Conservation (phyloP, 2,888 invertebrate genomes). For the Archips crataeganus region DNA sequence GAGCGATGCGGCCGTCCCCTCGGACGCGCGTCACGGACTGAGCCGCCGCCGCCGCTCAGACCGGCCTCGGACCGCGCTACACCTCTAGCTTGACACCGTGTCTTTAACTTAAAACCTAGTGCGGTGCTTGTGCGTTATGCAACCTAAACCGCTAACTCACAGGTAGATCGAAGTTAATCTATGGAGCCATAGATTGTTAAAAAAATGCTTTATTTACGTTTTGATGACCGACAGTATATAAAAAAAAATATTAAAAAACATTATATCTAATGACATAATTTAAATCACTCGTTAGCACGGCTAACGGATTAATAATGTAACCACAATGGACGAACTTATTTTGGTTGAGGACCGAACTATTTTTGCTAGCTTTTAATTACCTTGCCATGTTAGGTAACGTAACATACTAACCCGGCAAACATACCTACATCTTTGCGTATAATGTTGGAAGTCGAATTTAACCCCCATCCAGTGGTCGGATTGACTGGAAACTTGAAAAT, state of each 20-base stretch:
- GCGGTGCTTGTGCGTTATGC: constrained; percentile 17
- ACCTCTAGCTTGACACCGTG: constrained; percentile 30
- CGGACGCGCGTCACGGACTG: constrained; percentile 74
- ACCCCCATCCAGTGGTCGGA: too few relatives aligned
- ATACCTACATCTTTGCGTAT: too few relatives aligned
- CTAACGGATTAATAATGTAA: too few relatives aligned
- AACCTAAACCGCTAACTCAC: not conserved
- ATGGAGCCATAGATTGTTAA: not conserved
- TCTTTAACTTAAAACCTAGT: constrained; percentile 19
- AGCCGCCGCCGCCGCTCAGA: constrained; percentile 45
- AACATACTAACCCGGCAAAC: too few relatives aligned
- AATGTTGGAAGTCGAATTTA: too few relatives aligned
- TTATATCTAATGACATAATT: not conserved
- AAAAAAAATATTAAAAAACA: too few relatives aligned
- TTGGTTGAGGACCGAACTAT: too few relatives aligned
- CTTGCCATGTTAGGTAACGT: too few relatives aligned
- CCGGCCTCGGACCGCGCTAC: constrained; percentile 44
- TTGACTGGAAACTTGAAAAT: too few relatives aligned
- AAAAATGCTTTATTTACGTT: too few relatives aligned
- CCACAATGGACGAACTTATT: too few relatives aligned
- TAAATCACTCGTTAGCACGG: not conserved
- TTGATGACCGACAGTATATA: not conserved
- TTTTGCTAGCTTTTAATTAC: too few relatives aligned
- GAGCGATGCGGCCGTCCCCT: constrained; percentile 64
- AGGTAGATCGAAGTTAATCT: not conserved